Evolutionary conservation across 2,888 invertebrate species (phyloP), one percentile per base, ranked within the genome.

Genomic region (Sepiola atlantica): DNA sequence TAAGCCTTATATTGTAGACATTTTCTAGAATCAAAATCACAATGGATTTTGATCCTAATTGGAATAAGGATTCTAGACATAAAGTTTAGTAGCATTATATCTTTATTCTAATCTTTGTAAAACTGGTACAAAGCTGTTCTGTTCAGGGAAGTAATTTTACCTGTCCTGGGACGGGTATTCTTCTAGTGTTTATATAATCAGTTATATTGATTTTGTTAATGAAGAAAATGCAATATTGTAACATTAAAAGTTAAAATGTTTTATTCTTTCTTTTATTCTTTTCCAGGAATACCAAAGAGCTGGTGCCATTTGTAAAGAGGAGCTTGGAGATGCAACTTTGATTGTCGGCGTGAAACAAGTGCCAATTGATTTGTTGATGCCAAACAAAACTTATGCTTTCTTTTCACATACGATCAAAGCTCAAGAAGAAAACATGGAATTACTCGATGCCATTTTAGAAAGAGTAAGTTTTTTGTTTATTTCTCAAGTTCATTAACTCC

Each of bases 321-420:
- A 99, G 97, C 98, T 99, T 95, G 98, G 98, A 96, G 99, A 99
- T 96, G 99, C 99, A 0, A 98, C 98, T 91, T 98, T 99, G 0
- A 99, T 99, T 96, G 99, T 99, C 96, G 99, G 99, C 0, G 99
- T 99, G 12, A 99, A 99, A 97, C 99, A 99, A 97, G 98, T 98
- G 0, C 99, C 99, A 0, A 96, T 97, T 95, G 96, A 98, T 95
- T 94, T 99, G 20, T 98, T 99, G 21, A 98, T 99, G 95, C 99
- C 99, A 0, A 98, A 99, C 97, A 99, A 99, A 97, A 99, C 99
- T 0, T 99, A 99, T 97, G 99, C 99, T 96, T 98, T 99, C 97
- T 99, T 99, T 97, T 99, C 99, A 0, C 99, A 99, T 97, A 99
- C 99, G 0, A 99, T 99, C 96, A 99, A 99, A 97, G 99, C 99